Evolutionary conservation across 2,113 vertebrate genomes (phyloP).

Genomic region (Acanthisitta chloris): DNA sequence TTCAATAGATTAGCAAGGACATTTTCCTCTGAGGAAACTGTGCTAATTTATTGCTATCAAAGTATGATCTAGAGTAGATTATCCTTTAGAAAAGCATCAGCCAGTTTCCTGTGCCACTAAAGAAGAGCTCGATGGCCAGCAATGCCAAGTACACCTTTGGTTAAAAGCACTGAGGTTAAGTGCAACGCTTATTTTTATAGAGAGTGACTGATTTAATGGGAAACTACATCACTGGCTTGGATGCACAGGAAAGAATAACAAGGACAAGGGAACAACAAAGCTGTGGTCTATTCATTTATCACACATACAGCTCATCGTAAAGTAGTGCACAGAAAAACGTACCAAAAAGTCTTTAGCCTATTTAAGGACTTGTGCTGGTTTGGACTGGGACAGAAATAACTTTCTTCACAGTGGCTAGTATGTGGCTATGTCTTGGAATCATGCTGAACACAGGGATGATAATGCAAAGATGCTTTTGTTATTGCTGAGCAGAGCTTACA

Average conservation of each 20-base stretch:
- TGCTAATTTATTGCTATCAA: slow-evolving; percentile 24
- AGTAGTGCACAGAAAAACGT: background rate
- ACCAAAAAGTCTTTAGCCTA: background rate
- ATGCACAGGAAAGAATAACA: background rate
- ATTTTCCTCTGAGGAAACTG: background rate
- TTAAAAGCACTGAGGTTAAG: slow-evolving; percentile 6
- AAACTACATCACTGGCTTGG: background rate
- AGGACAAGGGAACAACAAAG: background rate
- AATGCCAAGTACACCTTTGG: background rate
- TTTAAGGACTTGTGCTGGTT: no score
- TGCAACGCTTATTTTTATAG: background rate
- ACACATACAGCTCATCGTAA: background rate
- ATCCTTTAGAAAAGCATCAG: background rate
- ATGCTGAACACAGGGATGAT: no score
- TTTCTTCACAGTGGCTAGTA: no score
- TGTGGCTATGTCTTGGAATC: no score
- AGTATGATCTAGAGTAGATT: background rate
- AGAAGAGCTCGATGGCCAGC: background rate
- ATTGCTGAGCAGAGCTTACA: no score
- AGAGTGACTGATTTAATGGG: background rate
- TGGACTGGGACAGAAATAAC: no score
- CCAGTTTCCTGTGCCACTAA: background rate
- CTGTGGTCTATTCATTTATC: background rate
- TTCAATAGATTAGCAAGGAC: slow-evolving; percentile 7
- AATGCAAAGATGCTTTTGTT: no score